Evolutionary conservation across 2,797 vertebrate species (phyloP), one percentile per base, ranked within the genome.

Genomic region (Phalloptychus januarius): DNA sequence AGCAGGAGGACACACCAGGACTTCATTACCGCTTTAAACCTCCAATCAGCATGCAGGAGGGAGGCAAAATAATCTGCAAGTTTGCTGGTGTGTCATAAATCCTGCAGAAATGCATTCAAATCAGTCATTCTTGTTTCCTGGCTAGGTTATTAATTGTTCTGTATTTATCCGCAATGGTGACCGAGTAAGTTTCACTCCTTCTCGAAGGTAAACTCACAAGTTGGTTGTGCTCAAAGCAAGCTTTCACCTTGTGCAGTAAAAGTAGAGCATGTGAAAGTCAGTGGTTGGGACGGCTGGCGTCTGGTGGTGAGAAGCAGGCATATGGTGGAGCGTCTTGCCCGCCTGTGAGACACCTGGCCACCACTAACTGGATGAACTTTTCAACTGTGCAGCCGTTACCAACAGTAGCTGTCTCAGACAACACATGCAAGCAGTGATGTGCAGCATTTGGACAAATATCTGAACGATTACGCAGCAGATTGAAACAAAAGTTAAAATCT

Each of bases 11-110:
- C 88, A 94, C 93, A 94, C 92, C 94, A 94, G 95, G 95, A 95
- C 95, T 96, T 96, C 96, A 97, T 96, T 96, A 96, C 95, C 94
- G 94, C 95, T 95, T 95, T 95, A 95, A 93, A 93, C 94, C 89
- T 89, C 78, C 87, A 91, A 92, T 94, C 90, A 88, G 80, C 87
- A 92, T 87, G 86, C 92, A 90, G 89, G 83, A 84, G 78, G 86
- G 85, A 78, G 79, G 84, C 74, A 72, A 90, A 92, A 91, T 85
- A 90, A 92, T 84, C 79, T 81, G 58, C 78, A 91, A 91, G 87
- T 91, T 91, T 90, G 79, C 88, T 87, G 78, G 50, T 82, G 1
- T 45, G 82, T 86, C 75, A 86, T 46, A 85, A 88, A 88, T 86
- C 67, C 76, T 52, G 48, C 81, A 67, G 72, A 82, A 89, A 89